Evolutionary conservation across 2,888 invertebrate species (phyloP).

Genomic region (Heliconius aoede): DNA sequence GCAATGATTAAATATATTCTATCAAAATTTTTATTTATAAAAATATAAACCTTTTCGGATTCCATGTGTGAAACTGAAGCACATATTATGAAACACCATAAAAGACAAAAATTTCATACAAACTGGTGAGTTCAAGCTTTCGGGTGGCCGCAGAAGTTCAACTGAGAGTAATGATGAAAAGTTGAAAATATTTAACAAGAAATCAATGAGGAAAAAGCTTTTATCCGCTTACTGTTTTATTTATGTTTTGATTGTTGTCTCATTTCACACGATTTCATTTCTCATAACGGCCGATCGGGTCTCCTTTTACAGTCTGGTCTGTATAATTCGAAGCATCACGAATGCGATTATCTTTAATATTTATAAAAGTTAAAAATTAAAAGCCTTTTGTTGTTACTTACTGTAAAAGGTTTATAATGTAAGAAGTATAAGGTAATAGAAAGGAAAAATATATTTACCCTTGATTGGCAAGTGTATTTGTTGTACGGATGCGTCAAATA

Average conservation of each 20-base stretch:
- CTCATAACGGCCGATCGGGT: slow-evolving; percentile 8
- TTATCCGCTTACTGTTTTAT: slow-evolving; percentile 29
- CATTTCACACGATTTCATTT: slow-evolving; percentile 24
- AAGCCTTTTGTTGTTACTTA: background rate
- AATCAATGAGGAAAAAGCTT: slow-evolving; percentile 28
- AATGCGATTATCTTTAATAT: background rate
- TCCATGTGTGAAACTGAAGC: too few species aligned
- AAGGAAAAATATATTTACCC: background rate
- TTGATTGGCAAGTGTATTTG: too few species aligned
- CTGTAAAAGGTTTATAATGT: too few species aligned
- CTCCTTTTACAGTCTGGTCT: slow-evolving; percentile 2
- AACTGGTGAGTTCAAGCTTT: slow-evolving; percentile 56
- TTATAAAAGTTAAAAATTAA: slow-evolving; percentile 3
- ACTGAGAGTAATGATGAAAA: slow-evolving; percentile 24
- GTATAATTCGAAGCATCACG: slow-evolving; percentile 7
- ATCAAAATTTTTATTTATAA: background rate
- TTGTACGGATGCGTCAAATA: too few species aligned
- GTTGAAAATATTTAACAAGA: slow-evolving; percentile 9
- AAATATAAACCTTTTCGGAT: background rate
- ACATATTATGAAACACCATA: background rate
- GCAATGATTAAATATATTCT: background rate
- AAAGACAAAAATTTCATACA: background rate
- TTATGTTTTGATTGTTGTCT: slow-evolving; percentile 28
- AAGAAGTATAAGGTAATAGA: background rate
- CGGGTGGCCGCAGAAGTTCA: slow-evolving; percentile 57